phyloP scores from a whole-genome alignment of 1,140 invertebrate genomes.

The Tetramorium parvispinum region DNA sequence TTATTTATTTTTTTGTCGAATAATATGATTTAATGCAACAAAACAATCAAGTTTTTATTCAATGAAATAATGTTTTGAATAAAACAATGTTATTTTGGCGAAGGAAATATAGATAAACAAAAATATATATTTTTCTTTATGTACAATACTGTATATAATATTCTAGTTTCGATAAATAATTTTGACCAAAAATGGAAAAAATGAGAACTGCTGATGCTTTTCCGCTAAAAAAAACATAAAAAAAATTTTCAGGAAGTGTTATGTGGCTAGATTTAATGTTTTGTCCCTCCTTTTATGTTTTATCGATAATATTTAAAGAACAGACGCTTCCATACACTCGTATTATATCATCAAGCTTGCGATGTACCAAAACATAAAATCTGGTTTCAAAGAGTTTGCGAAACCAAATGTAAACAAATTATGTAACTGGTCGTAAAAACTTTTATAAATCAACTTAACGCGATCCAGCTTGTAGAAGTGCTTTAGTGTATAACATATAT shows the following conservation, averaged over 20 bases:
- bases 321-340: neutral
- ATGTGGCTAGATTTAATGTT: neutral
- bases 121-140: too few relatives aligned
- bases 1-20: too few relatives aligned
- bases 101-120: too few relatives aligned
- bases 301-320: neutral
- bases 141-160: too few relatives aligned
- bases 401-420: constrained; percentile 67
- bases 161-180: neutral
- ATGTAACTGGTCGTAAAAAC: constrained; percentile 72
- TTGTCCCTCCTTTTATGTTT: neutral
- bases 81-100: too few relatives aligned
- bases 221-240: neutral
- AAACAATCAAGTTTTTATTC: too few relatives aligned
- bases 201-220: neutral
- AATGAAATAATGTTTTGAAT: too few relatives aligned
- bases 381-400: constrained; percentile 44
- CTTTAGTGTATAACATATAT: neutral
- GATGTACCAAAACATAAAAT: neutral
- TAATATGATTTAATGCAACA: too few relatives aligned
- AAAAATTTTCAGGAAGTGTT: neutral
- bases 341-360: neutral
- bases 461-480: constrained; percentile 19
- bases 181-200: neutral
- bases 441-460: constrained; percentile 61